A percentile compares a stretch with the other conserved stretches of the same genome.
These are phyloP conservation scores for Nothobranchius furzeri DNA, from an alignment of 2,113 vertebrate species.

Conservation along the genomic window DNA sequence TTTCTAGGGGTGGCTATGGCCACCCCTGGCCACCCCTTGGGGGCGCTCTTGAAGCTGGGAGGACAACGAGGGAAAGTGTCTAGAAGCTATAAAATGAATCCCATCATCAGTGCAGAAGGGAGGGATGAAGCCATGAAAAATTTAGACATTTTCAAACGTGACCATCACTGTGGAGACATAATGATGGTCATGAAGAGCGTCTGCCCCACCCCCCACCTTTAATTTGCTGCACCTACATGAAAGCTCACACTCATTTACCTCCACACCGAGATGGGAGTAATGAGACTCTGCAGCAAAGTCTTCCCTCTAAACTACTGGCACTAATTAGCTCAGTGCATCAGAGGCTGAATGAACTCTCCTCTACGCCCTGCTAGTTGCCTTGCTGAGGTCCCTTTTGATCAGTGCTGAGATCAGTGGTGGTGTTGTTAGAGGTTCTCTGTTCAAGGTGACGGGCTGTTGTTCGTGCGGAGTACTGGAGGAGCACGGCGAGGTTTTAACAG, in stretches of 20 bases:
- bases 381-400: conserved; percentile 41
- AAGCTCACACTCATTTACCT: conserved; percentile 67
- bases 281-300: conserved; percentile 33
- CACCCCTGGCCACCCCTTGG: no score
- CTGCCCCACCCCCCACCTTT: conserved; percentile 37
- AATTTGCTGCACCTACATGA: conserved; percentile 34
- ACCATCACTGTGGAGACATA: conserved; percentile 66
- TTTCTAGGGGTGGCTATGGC: no score
- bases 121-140: conserved; percentile 65
- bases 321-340: conserved; percentile 51
- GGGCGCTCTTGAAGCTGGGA: no score
- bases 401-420: conserved; percentile 20
- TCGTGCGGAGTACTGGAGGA: neutral
- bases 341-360: conserved; percentile 33
- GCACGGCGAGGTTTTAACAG: conserved; percentile 27
- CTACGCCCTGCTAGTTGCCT: conserved; percentile 4
- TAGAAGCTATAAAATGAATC: conserved; percentile 57
- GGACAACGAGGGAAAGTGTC: neutral
- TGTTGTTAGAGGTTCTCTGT: conserved; percentile 21
- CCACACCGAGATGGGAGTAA: conserved; percentile 29
- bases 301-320: conserved; percentile 39
- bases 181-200: conserved; percentile 58
- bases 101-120: conserved; percentile 51
- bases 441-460: conserved; percentile 20
- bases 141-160: conserved; percentile 68